Conservation (phyloP, 2,797 vertebrate species). For the Chaunax sp. region DNA sequence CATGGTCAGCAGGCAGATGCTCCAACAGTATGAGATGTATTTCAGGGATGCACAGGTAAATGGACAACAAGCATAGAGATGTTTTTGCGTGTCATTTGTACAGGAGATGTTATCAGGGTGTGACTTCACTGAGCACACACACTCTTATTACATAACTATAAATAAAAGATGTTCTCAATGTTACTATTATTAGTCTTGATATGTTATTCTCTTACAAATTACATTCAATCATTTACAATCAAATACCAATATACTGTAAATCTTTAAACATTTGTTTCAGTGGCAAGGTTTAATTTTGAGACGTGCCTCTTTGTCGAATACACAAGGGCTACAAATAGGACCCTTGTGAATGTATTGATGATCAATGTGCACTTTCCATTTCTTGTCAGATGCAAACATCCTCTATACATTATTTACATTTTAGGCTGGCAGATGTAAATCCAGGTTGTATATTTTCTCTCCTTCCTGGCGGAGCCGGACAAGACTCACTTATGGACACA, state of each 20-base stretch:
- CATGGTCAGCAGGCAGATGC: conserved; percentile 98
- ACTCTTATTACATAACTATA: not conserved
- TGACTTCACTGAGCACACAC: not conserved
- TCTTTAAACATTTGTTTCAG: no score
- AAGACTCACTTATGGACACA: not conserved
- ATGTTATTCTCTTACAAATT: no score
- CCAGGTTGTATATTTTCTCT: not conserved
- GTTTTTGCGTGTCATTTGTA: not conserved
- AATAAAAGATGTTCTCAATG: no score
- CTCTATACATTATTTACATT: not conserved
- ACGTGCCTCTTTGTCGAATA: no score
- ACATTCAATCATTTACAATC: no score
- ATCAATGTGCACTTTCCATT: not conserved
- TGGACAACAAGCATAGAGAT: no score
- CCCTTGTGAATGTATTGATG: not conserved
- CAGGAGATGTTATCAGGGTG: not conserved
- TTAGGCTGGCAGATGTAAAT: not conserved
- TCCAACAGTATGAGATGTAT: conserved; percentile 99
- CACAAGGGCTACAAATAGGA: no score
- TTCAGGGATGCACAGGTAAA: conserved; percentile 96
- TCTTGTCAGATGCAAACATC: not conserved
- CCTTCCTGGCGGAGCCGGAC: no score
- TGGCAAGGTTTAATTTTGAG: no score
- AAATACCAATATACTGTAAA: no score
- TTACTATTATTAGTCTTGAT: no score